Conservation (phyloP, 2,113 vertebrate species). For the Chitala chitala region DNA sequence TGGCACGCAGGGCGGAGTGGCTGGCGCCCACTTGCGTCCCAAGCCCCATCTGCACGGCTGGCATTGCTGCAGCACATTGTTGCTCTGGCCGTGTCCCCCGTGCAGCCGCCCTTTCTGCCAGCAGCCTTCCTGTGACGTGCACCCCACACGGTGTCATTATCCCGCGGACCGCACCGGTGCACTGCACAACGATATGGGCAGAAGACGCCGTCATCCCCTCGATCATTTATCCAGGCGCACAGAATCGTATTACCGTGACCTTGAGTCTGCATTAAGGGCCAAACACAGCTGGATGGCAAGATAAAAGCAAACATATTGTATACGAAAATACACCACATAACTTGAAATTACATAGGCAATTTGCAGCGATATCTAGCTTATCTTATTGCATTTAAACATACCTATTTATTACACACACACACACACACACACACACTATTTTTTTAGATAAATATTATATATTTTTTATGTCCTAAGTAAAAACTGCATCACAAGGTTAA, state of each 20-base stretch:
- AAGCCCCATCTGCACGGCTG: conserved; percentile 10
- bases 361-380: neutral
- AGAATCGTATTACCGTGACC: neutral
- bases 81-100: too few relatives aligned
- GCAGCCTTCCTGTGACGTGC: conserved; percentile 16
- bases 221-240: neutral
- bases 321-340: neutral
- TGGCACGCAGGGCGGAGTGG: neutral
- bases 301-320: neutral
- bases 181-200: neutral
- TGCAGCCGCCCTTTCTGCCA: neutral
- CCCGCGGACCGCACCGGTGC: neutral
- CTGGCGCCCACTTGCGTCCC: neutral
- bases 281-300: neutral
- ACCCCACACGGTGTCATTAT: conserved; percentile 1
- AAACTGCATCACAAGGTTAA: too few relatives aligned
- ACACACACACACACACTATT: neutral
- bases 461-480: too few relatives aligned
- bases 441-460: neutral
- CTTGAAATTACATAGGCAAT: neutral
- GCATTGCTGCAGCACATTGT: too few relatives aligned
- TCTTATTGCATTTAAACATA: neutral
- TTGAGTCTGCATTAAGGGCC: neutral
- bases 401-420: neutral
- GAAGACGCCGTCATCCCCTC: neutral